Conservation (phyloP, 1,140 invertebrate genomes). For the Euglossa dilemma region DNA sequence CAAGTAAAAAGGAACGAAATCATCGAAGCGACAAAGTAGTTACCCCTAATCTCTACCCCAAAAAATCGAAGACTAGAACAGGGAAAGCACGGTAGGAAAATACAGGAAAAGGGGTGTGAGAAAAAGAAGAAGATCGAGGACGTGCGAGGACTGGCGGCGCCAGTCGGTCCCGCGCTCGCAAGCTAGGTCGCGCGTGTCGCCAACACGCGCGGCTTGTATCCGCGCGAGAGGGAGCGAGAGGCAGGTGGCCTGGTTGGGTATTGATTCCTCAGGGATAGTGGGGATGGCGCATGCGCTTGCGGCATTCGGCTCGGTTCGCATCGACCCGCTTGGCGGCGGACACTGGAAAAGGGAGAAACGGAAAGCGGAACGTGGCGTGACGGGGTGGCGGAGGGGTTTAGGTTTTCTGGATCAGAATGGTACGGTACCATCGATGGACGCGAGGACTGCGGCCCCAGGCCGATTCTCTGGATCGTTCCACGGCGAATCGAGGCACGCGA, state of each 20-base stretch:
- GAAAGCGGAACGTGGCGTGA: conserved; percentile 50
- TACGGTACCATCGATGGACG: conserved; percentile 52
- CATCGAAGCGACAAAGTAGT: no score
- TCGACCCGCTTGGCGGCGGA: conserved; percentile 67
- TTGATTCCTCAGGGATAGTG: conserved; percentile 77
- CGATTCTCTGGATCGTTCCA: conserved; percentile 6
- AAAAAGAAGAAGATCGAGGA: conserved; percentile 4
- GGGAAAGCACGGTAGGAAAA: no score
- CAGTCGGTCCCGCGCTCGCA: conserved; percentile 6
- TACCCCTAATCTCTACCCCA: no score
- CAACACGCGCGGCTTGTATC: neutral
- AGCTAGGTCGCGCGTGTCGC: neutral
- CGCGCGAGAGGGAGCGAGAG: conserved; percentile 8
- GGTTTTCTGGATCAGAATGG: conserved; percentile 46
- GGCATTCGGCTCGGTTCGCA: conserved; percentile 67
- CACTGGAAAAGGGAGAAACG: conserved; percentile 42
- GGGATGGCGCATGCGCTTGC: conserved; percentile 73
- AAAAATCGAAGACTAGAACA: no score
- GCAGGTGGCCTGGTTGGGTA: conserved; percentile 80
- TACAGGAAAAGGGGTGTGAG: no score
- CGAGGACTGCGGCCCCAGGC: neutral
- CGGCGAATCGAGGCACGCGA: neutral
- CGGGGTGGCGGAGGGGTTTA: conserved; percentile 17
- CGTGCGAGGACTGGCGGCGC: neutral
- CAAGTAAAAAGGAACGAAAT: no score